Percentiles rank a stretch among this genome's conserved stretches.
phyloP scores from a whole-genome alignment of 2,797 vertebrate genomes.

The Pteronotus mesoamericanus region DNA sequence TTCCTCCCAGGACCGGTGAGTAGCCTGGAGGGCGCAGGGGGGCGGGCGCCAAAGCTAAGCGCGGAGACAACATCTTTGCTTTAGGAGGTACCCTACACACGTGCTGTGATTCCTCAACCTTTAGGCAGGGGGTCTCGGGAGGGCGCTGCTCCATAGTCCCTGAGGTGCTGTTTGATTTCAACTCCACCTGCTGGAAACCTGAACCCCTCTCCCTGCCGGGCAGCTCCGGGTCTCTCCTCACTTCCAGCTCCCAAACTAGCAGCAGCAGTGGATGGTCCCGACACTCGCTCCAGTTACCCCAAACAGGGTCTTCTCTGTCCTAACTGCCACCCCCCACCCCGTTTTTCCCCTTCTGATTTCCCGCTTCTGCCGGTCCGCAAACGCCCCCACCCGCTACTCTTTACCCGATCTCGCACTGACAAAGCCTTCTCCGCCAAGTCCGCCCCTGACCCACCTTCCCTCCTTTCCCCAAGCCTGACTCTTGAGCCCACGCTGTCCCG shows the following conservation, averaged over 20 bases:
- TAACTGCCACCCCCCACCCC: background rate
- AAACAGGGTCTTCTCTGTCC: background rate
- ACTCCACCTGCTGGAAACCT: slow-evolving; percentile 26
- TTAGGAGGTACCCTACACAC: background rate
- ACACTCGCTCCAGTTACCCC: background rate
- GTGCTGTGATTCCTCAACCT: background rate
- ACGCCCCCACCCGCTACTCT: background rate
- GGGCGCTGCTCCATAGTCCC: background rate
- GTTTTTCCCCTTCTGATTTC: background rate
- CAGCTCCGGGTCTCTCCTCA: background rate
- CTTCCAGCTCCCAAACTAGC: background rate
- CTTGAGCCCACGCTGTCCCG: background rate
- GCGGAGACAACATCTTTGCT: background rate
- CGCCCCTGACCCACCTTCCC: background rate
- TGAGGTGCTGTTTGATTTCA: background rate
- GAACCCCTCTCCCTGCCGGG: background rate
- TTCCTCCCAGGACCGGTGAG: slow-evolving; percentile 77
- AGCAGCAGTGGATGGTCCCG: background rate
- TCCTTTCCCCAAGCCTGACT: background rate
- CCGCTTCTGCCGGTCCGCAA: background rate
- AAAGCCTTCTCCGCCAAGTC: slow-evolving; percentile 33
- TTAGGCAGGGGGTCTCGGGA: background rate
- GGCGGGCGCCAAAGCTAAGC: background rate
- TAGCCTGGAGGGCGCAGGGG: slow-evolving; percentile 41
- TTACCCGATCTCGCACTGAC: background rate